These are phyloP conservation scores for Neogobius melanostomus DNA, from an alignment of 2,113 vertebrate species.

Conservation along the genomic window DNA sequence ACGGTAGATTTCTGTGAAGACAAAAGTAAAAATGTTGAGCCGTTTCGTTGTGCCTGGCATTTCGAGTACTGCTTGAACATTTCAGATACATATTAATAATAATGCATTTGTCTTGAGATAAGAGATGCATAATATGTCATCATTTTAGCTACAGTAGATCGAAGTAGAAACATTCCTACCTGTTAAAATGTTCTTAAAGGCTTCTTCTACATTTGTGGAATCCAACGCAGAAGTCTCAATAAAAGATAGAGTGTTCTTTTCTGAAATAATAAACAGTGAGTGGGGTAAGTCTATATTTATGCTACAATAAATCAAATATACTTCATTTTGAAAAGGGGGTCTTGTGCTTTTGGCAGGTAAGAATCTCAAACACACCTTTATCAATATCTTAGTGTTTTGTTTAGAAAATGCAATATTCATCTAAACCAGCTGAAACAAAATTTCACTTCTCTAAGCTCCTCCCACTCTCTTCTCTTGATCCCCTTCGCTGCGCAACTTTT, in stretches of 20 bases:
- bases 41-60: no score
- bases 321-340: no score
- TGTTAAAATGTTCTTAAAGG: constrained; percentile 98
- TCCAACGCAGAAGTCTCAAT: constrained; percentile 97
- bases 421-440: no score
- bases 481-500: no score
- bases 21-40: background rate
- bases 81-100: background rate
- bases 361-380: no score
- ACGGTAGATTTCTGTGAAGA: constrained; percentile 91
- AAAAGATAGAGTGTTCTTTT: constrained; percentile 96
- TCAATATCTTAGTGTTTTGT: no score
- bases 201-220: constrained; percentile 97
- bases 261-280: constrained; percentile 62
- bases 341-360: no score
- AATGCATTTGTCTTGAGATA: background rate
- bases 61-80: background rate
- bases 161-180: constrained; percentile 66
- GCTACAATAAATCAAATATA: background rate
- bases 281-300: background rate
- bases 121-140: background rate
- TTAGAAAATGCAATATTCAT: no score
- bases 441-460: no score
- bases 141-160: no score
- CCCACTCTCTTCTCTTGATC: no score